Conservation (phyloP, 2,888 invertebrate genomes). For the Boloria euphrosyne region DNA sequence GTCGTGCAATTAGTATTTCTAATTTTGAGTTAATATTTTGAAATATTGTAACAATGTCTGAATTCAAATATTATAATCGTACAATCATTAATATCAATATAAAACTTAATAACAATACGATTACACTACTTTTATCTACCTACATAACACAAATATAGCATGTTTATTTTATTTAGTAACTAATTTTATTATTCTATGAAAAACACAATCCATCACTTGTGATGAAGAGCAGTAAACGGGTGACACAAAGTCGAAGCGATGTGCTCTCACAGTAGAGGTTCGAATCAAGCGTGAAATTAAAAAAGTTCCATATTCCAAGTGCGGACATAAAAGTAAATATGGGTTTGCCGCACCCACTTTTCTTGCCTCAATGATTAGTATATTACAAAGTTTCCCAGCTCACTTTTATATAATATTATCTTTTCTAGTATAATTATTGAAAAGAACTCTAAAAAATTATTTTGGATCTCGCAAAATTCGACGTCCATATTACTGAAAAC, state of each 20-base stretch:
- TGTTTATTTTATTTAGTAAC: neutral
- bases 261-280: conserved; percentile 46
- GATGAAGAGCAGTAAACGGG: conserved; percentile 38
- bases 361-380: conserved; percentile 20
- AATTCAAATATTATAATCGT: too few relatives aligned
- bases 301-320: conserved; percentile 64
- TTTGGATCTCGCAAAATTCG: too few relatives aligned
- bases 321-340: conserved; percentile 28
- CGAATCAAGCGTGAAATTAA: conserved; percentile 78
- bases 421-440: neutral
- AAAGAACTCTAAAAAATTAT: too few relatives aligned
- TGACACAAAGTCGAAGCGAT: conserved; percentile 33
- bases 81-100: too few relatives aligned
- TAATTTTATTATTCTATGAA: conserved; percentile 31
- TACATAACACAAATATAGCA: too few relatives aligned
- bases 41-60: too few relatives aligned
- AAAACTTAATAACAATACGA: too few relatives aligned
- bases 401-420: neutral
- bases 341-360: conserved; percentile 15
- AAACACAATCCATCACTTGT: conserved; percentile 49
- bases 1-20: too few relatives aligned
- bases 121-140: too few relatives aligned
- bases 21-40: too few relatives aligned
- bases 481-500: too few relatives aligned
- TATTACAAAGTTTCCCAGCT: conserved; percentile 16